These are phyloP conservation scores for Drosophila busckii DNA, from an alignment of 1,140 invertebrate species.

Conservation along the genomic window DNA sequence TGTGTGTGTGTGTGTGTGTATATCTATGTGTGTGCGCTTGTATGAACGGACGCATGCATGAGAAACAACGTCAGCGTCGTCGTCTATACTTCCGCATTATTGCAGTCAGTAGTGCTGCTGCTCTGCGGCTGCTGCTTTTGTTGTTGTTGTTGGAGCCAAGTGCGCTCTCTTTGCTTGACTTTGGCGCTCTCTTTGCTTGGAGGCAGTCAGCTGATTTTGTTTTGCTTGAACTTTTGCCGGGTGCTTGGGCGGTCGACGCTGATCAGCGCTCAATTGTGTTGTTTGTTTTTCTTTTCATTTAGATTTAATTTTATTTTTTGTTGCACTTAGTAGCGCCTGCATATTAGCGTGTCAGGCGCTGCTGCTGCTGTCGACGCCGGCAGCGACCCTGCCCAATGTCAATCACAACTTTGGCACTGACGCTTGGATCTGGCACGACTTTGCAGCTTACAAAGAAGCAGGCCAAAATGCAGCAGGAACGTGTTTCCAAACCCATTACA, in stretches of 20 bases:
- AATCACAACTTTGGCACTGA: constrained; percentile 51
- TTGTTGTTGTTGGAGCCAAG: too few relatives aligned
- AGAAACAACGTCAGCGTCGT: constrained; percentile 4
- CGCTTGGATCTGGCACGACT: constrained; percentile 24
- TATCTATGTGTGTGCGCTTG: too few relatives aligned
- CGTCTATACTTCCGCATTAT: constrained; percentile 67
- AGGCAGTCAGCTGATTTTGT: constrained; percentile 68
- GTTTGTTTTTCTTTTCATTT: constrained; percentile 47
- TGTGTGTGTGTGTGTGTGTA: too few relatives aligned
- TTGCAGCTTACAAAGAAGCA: constrained; percentile 53
- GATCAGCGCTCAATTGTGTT: constrained; percentile 13
- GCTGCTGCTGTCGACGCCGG: constrained; percentile 8
- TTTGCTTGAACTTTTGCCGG: constrained; percentile 77
- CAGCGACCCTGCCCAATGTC: constrained; percentile 69
- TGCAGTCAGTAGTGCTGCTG: constrained; percentile 37
- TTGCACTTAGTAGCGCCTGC: too few relatives aligned
- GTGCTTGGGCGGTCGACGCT: constrained; percentile 29
- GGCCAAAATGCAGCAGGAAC: constrained; percentile 58
- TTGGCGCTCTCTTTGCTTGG: constrained; percentile 6
- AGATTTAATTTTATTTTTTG: too few relatives aligned
- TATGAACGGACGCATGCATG: constrained; percentile 42
- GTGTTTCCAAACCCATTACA: constrained; percentile 58
- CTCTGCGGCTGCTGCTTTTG: not conserved
- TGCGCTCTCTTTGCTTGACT: constrained; percentile 10
- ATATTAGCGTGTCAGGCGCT: constrained; percentile 61